phyloP scores from a whole-genome alignment of 2,888 invertebrate genomes.

The Chesias legatella region DNA sequence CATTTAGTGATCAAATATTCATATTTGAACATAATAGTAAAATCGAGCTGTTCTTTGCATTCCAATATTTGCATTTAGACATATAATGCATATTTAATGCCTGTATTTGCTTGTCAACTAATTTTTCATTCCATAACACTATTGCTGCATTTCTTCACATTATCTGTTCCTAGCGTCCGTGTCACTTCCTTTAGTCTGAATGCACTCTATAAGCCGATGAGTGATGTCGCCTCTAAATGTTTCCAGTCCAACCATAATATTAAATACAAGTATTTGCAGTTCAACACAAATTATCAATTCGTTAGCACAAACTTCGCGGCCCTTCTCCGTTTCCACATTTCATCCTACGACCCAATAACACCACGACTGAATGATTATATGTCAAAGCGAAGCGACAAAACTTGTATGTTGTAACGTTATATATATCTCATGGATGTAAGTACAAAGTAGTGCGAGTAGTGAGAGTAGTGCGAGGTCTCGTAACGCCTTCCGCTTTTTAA shows the following conservation, averaged over 20 bases:
- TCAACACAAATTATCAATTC: constrained; percentile 5
- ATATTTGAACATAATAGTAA: constrained; percentile 2
- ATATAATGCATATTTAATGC: constrained; percentile 19
- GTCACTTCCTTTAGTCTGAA: constrained; percentile 66
- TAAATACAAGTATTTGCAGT: constrained; percentile 14
- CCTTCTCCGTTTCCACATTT: constrained; percentile 38
- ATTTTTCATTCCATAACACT: constrained; percentile 28
- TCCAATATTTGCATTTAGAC: constrained; percentile 37
- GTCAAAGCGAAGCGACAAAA: constrained; percentile 42
- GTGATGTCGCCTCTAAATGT: constrained; percentile 65
- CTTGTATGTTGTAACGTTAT: constrained; percentile 41
- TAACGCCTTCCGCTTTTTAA: constrained; percentile 70
- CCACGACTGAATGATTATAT: constrained; percentile 43
- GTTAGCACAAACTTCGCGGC: constrained; percentile 37
- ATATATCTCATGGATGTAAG: constrained; percentile 58
- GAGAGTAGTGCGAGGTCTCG: constrained; percentile 72
- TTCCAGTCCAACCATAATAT: constrained; percentile 38
- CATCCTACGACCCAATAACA: constrained; percentile 29
- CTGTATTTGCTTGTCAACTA: constrained; percentile 33
- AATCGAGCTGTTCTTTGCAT: constrained; percentile 22
- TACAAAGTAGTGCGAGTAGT: constrained; percentile 63
- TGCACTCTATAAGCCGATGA: constrained; percentile 76
- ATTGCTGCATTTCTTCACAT: constrained; percentile 27
- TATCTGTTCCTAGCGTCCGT: constrained; percentile 60
- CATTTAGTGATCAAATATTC: constrained; percentile 48